Evolutionary conservation across 1,140 invertebrate species (phyloP).

Genomic region (Tenebrio molitor): DNA sequence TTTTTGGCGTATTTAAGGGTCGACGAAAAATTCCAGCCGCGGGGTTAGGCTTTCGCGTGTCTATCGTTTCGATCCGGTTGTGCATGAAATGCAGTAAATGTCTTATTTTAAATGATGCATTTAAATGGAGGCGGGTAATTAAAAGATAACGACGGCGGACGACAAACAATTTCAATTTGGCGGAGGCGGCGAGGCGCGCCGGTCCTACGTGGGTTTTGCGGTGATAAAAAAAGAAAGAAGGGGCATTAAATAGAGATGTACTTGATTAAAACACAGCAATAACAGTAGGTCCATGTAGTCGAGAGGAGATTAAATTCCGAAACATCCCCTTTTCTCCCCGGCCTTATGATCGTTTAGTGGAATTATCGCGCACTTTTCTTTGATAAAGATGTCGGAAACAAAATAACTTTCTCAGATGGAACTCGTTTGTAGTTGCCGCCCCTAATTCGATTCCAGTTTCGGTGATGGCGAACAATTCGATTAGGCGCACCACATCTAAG

Average conservation of each 20-base stretch:
- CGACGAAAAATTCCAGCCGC: background rate
- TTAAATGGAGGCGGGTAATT: constrained; percentile 16
- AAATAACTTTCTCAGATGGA: background rate
- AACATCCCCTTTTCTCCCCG: background rate
- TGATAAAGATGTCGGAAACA: constrained; percentile 19
- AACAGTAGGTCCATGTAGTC: constrained; percentile 6
- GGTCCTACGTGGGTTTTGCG: too few relatives aligned
- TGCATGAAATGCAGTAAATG: constrained; percentile 26
- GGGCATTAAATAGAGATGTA: constrained; percentile 10
- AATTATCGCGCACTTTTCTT: constrained; percentile 13
- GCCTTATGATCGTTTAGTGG: constrained; percentile 16
- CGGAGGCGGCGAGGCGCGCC: too few relatives aligned
- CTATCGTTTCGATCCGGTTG: background rate
- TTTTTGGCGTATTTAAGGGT: background rate
- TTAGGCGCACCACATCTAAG: too few relatives aligned
- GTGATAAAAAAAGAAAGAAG: background rate
- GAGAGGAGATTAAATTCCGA: constrained; percentile 26
- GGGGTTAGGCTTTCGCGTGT: constrained; percentile 12
- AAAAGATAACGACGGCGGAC: background rate
- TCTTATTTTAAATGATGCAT: constrained; percentile 26
- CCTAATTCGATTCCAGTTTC: too few relatives aligned
- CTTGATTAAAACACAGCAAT: constrained; percentile 19
- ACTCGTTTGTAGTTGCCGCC: too few relatives aligned
- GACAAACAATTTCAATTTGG: too few relatives aligned
- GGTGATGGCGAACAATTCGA: too few relatives aligned